These are phyloP conservation scores for Pocota personata DNA, from an alignment of 2,888 invertebrate species.

Conservation along the genomic window DNA sequence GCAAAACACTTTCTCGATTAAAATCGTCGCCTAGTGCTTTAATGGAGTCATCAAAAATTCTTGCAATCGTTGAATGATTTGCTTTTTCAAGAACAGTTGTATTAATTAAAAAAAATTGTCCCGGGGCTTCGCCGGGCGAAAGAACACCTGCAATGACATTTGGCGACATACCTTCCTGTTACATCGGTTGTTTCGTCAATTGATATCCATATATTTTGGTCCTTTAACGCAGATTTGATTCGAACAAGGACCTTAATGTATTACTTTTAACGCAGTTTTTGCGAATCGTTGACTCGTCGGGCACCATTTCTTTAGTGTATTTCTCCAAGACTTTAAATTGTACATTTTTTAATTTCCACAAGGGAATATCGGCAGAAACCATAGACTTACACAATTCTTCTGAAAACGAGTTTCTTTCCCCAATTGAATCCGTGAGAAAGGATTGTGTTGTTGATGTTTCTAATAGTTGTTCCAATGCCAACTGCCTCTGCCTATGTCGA, in stretches of 20 bases:
- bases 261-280: no score
- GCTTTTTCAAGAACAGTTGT: background rate
- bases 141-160: background rate
- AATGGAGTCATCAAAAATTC: constrained; percentile 38
- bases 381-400: background rate
- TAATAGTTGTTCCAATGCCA: background rate
- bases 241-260: no score
- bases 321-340: background rate
- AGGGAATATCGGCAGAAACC: background rate
- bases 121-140: background rate
- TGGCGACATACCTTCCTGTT: background rate
- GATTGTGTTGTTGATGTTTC: no score
- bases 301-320: background rate
- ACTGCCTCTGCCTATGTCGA: background rate
- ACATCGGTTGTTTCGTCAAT: constrained; percentile 6
- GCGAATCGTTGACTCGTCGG: constrained; percentile 3
- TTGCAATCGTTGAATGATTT: constrained; percentile 26
- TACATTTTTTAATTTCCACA: background rate
- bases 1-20: background rate
- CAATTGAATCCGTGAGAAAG: no score
- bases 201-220: background rate
- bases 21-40: constrained; percentile 24
- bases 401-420: background rate
- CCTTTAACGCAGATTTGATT: background rate
- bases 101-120: background rate